A percentile compares a stretch with the other conserved stretches of the same genome.
Evolutionary conservation across 2,113 vertebrate species (phyloP).

Genomic region (Cyanoramphus novaezelandiae): DNA sequence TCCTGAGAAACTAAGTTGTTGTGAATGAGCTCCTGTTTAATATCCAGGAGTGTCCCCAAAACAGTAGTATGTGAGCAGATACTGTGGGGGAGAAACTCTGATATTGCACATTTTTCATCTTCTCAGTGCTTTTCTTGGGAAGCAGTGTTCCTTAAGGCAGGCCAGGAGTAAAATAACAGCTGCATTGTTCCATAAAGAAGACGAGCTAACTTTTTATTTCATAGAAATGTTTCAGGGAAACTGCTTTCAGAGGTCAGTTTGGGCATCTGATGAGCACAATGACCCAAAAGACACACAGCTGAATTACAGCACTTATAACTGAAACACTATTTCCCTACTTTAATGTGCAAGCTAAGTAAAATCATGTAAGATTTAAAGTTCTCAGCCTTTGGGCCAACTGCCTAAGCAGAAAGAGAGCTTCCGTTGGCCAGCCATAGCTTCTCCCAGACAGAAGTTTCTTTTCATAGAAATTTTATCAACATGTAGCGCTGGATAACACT

Average conservation of each 20-base stretch:
- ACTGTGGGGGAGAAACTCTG: background rate
- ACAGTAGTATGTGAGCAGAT: background rate
- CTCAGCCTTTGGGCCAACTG: background rate
- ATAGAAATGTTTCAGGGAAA: background rate
- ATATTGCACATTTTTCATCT: background rate
- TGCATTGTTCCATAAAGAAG: background rate
- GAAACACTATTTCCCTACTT: background rate
- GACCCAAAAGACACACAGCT: background rate
- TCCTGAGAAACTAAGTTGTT: background rate
- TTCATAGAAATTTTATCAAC: conserved; percentile 30
- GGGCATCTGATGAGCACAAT: background rate
- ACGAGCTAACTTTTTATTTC: background rate
- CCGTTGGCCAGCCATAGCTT: background rate
- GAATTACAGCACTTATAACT: background rate
- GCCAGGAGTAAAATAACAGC: conserved; percentile 3
- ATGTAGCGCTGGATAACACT: background rate
- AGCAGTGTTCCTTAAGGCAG: background rate
- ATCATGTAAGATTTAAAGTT: background rate
- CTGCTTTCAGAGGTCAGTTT: background rate
- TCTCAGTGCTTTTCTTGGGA: background rate
- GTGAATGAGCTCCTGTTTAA: background rate
- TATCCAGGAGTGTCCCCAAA: background rate
- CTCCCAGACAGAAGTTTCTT: conserved; percentile 16
- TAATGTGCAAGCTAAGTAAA: background rate
- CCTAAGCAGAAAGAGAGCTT: background rate